Evolutionary conservation across 2,113 vertebrate species (phyloP).

Genomic region (Ursus arctos): DNA sequence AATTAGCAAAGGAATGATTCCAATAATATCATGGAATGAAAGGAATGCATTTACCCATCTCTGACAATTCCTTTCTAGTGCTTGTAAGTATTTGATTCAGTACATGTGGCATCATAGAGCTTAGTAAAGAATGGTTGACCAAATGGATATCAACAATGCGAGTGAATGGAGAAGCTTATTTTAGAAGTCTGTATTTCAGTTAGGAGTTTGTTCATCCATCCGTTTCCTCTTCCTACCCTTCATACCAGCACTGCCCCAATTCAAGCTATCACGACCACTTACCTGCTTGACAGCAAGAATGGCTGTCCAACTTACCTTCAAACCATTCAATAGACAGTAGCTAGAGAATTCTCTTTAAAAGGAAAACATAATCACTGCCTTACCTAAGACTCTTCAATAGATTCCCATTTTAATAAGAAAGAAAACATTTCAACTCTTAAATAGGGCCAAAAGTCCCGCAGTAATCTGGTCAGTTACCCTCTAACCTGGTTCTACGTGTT

Average conservation of each 20-base stretch:
- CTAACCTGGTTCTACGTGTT: not conserved
- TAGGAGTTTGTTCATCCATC: not conserved
- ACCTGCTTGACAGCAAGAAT: not conserved
- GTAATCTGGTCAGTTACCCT: not conserved
- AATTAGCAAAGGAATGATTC: not conserved
- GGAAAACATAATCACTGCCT: not conserved
- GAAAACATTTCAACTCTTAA: not conserved
- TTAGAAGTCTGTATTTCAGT: not conserved
- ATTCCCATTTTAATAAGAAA: conserved; percentile 27
- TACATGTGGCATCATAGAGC: not conserved
- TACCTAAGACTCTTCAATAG: not conserved
- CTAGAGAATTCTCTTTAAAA: conserved; percentile 2
- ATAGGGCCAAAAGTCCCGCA: not conserved
- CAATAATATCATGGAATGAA: not conserved
- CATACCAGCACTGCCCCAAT: too few species aligned
- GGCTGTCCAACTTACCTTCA: not conserved
- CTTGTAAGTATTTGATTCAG: not conserved
- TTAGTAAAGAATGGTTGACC: not conserved
- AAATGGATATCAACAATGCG: not conserved
- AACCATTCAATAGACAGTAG: not conserved
- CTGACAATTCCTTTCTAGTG: not conserved
- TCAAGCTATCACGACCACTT: not conserved
- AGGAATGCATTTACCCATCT: not conserved
- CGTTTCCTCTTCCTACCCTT: not conserved
- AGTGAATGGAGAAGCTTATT: not conserved